Evolutionary conservation across 2,113 vertebrate species (phyloP).

Genomic region (Pygoscelis adeliae): DNA sequence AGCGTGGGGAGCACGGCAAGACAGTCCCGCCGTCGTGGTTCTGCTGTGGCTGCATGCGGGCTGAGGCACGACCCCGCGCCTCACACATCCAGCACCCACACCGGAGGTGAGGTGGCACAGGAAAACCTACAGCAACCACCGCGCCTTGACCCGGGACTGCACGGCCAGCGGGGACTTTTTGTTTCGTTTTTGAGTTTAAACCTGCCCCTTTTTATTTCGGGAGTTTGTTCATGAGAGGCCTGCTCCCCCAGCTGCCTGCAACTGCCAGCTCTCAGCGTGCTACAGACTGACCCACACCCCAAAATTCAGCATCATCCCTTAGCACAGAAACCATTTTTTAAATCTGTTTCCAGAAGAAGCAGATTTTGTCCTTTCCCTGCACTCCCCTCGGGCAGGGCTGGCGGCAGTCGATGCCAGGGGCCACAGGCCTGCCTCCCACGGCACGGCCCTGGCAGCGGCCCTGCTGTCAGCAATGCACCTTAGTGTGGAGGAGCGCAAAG

Average conservation of each 20-base stretch:
- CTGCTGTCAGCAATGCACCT: accelerated
- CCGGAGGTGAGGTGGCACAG: background rate
- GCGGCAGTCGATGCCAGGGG: accelerated
- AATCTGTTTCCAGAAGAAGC: background rate
- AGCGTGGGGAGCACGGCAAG: background rate
- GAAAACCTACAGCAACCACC: background rate
- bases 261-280: background rate
- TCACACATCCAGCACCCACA: accelerated
- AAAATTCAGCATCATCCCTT: background rate
- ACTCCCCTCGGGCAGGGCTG: background rate
- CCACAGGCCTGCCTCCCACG: background rate
- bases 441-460: background rate
- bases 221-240: accelerated
- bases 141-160: accelerated
- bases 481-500: background rate
- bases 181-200: background rate
- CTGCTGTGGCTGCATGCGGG: accelerated
- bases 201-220: background rate
- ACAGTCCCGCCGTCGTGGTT: accelerated
- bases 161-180: background rate
- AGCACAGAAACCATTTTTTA: background rate
- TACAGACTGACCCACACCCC: background rate
- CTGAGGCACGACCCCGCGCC: background rate
- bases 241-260: background rate
- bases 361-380: background rate